phyloP scores from a whole-genome alignment of 2,888 invertebrate species.

The Watsonalla binaria region DNA sequence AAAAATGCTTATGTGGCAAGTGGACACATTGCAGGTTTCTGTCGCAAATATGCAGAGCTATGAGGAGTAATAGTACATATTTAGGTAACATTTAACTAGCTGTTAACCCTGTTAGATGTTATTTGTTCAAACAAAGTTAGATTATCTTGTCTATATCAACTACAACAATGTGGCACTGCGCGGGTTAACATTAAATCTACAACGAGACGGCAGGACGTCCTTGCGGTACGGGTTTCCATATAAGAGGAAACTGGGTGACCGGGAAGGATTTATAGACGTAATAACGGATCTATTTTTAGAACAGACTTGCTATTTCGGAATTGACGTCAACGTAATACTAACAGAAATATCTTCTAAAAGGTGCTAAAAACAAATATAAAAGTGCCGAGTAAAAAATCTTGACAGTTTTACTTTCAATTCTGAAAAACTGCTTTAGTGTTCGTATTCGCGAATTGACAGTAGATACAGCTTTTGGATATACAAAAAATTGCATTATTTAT shows the following conservation, averaged over 20 bases:
- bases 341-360: conserved; percentile 25
- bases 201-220: conserved; percentile 27
- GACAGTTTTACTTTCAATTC: too few species aligned
- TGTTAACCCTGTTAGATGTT: too few species aligned
- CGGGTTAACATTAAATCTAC: conserved; percentile 1
- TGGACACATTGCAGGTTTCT: conserved; percentile 7
- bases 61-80: background rate
- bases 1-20: conserved; percentile 11
- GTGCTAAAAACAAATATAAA: background rate
- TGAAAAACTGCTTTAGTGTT: too few species aligned
- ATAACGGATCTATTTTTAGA: conserved; percentile 53
- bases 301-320: conserved; percentile 31
- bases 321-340: conserved; percentile 26
- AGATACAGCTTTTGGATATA: too few species aligned
- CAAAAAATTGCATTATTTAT: too few species aligned
- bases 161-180: background rate
- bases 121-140: too few species aligned
- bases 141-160: too few species aligned
- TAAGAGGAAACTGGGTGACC: conserved; percentile 58
- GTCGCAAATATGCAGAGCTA: conserved; percentile 7
- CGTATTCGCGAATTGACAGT: too few species aligned
- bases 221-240: conserved; percentile 46
- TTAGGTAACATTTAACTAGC: background rate
- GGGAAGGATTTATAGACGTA: conserved; percentile 49
- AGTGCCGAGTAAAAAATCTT: background rate